A percentile compares a stretch with the other conserved stretches of the same genome.
phyloP scores from a whole-genome alignment of 2,113 vertebrate genomes.

The Lycocorax pyrrhopterus region DNA sequence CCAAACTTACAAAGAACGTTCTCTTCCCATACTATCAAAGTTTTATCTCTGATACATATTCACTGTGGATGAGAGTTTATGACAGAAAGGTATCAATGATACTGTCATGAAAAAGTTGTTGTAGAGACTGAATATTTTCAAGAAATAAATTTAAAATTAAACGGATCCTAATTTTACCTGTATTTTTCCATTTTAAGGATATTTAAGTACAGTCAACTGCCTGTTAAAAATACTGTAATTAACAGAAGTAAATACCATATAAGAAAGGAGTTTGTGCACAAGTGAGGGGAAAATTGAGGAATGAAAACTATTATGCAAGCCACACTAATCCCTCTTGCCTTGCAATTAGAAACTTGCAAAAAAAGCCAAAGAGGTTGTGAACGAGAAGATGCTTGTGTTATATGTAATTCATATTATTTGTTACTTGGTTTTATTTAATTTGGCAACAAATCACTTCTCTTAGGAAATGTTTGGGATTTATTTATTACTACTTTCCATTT shows the following conservation, averaged over 20 bases:
- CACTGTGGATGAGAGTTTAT: not conserved
- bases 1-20: fast-evolving
- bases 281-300: not conserved
- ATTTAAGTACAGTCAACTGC: not conserved
- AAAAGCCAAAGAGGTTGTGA: not conserved
- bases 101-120: not conserved
- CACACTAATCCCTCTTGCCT: not conserved
- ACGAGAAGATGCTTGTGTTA: not conserved
- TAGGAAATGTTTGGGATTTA: not conserved
- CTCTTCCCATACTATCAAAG: not conserved
- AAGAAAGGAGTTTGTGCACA: not conserved
- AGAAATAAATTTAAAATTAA: not conserved
- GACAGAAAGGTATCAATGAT: not conserved
- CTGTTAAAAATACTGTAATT: not conserved
- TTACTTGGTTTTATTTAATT: not conserved
- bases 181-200: not conserved
- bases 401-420: not conserved
- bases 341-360: not conserved
- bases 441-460: not conserved
- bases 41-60: not conserved
- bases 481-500: not conserved
- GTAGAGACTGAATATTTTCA: not conserved
- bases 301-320: not conserved
- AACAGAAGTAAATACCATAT: not conserved
- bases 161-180: not conserved